Percentiles rank a stretch among this genome's conserved stretches.
phyloP scores from a whole-genome alignment of 2,888 invertebrate species.

The Ophion ellenae region DNA sequence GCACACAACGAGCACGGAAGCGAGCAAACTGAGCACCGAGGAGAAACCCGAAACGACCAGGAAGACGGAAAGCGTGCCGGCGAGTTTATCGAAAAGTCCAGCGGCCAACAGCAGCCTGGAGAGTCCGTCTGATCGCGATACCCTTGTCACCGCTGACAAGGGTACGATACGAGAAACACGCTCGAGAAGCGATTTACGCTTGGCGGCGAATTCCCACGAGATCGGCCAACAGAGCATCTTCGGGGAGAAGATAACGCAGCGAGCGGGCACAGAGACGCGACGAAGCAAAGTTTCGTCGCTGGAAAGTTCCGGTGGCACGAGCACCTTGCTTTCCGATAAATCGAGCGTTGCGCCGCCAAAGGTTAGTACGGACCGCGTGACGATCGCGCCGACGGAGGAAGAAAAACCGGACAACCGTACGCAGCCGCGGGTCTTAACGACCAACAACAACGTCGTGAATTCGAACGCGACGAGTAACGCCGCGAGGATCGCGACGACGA shows the following conservation, averaged over 20 bases:
- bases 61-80: not conserved
- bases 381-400: constrained; percentile 18
- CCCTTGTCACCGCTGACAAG: constrained; percentile 23
- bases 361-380: constrained; percentile 14
- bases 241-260: constrained; percentile 4
- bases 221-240: constrained; percentile 4
- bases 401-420: constrained; percentile 59
- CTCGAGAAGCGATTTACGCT: constrained; percentile 57
- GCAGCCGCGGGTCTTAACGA: constrained; percentile 20
- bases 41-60: constrained; percentile 53
- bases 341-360: not conserved
- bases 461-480: constrained; percentile 18
- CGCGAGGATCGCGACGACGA: not conserved
- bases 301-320: constrained; percentile 25
- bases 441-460: constrained; percentile 55
- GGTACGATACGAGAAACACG: constrained; percentile 53
- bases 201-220: constrained; percentile 48
- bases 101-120: not conserved
- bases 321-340: not conserved
- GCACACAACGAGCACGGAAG: constrained; percentile 32
- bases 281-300: constrained; percentile 47
- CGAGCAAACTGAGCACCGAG: constrained; percentile 42
- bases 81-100: constrained; percentile 4
- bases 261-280: constrained; percentile 41
- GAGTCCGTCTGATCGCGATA: not conserved